Evolutionary conservation across 2,113 vertebrate genomes (phyloP).

Genomic region (Galemys pyrenaicus): DNA sequence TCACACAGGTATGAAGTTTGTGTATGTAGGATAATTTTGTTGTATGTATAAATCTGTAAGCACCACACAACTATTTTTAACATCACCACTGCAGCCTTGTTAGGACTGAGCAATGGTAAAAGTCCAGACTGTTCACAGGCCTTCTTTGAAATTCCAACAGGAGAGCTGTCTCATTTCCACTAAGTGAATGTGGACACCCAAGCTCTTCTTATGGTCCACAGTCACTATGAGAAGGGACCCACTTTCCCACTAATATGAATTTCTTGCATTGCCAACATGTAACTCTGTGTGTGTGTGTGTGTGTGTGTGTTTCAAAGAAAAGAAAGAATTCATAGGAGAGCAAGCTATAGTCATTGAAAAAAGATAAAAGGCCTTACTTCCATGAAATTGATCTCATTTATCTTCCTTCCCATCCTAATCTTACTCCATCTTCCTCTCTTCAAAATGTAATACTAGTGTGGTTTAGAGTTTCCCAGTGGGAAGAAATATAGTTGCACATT

Average conservation of each 20-base stretch:
- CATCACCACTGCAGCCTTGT: not conserved
- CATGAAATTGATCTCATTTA: constrained; percentile 56
- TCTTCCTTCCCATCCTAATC: constrained; percentile 12
- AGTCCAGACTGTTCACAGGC: not conserved
- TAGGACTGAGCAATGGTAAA: not conserved
- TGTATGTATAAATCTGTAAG: not conserved
- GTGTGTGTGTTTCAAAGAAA: not conserved
- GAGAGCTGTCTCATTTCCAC: not conserved
- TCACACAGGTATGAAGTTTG: no score
- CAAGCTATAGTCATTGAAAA: not conserved
- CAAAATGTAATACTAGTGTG: not conserved
- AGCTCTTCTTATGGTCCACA: not conserved
- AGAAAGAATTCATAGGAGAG: not conserved
- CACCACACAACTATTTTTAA: not conserved
- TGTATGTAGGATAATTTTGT: not conserved
- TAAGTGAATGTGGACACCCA: not conserved
- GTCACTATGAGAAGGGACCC: not conserved
- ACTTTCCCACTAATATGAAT: not conserved
- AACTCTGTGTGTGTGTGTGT: not conserved
- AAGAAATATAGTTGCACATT: constrained; percentile 25
- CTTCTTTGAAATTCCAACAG: not conserved
- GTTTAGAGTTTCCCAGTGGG: not conserved
- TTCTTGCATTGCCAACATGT: not conserved
- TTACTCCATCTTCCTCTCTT: not conserved
- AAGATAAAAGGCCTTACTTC: not conserved